phyloP scores from a whole-genome alignment of 2,888 invertebrate genomes.

The Caenorhabditis sinica region DNA sequence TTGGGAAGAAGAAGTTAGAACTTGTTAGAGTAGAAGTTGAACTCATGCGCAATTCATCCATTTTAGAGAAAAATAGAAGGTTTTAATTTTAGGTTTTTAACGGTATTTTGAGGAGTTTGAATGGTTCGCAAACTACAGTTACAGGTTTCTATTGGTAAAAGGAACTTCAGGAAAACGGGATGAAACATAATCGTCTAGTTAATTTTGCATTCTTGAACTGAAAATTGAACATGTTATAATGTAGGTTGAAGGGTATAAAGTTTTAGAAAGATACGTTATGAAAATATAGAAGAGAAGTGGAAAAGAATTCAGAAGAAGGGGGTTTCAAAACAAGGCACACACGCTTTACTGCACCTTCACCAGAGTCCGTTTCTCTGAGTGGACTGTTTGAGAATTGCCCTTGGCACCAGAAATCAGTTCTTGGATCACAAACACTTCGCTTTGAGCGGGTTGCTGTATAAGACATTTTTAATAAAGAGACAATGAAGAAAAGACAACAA shows the following conservation, averaged over 20 bases:
- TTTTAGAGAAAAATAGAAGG: constrained; percentile 28
- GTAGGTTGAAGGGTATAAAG: constrained; percentile 11
- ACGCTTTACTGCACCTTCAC: constrained; percentile 56
- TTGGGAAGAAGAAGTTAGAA: not conserved
- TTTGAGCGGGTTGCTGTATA: constrained; percentile 71
- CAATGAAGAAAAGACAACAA: not conserved
- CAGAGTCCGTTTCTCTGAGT: constrained; percentile 57
- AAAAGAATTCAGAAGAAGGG: constrained; percentile 16
- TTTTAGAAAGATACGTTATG: constrained; percentile 6
- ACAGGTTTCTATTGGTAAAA: not conserved
- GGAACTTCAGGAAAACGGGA: not conserved
- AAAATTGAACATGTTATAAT: constrained; percentile 13
- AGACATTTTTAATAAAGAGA: not conserved
- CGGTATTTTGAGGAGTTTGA: not conserved
- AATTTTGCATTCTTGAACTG: constrained; percentile 7
- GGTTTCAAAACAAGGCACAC: constrained; percentile 25
- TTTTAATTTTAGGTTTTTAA: constrained; percentile 17
- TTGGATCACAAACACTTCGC: constrained; percentile 81
- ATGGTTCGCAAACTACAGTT: not conserved
- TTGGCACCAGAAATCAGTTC: constrained; percentile 83
- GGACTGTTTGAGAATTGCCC: constrained; percentile 67
- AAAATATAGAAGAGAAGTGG: constrained; percentile 44
- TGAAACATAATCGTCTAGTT: constrained; percentile 12
- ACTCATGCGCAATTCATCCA: constrained; percentile 42
- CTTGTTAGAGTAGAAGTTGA: constrained; percentile 38